Evolutionary conservation across 2,888 invertebrate genomes (phyloP).

Genomic region (Eurytoma adleriae): DNA sequence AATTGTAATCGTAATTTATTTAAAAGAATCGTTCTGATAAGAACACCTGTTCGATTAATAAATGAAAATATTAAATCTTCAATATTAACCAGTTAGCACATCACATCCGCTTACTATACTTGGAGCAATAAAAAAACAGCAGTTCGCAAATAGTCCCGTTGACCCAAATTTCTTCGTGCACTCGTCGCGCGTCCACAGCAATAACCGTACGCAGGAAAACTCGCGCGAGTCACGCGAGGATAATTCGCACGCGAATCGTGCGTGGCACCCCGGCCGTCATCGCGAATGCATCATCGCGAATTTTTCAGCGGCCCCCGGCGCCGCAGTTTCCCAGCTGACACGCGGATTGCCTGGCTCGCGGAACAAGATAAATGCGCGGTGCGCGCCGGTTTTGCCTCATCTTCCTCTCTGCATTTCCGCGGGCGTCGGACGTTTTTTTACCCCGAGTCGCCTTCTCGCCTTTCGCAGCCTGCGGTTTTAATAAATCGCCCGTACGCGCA

Average conservation of each 20-base stretch:
- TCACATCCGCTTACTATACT: too few species aligned
- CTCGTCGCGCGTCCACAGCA: too few species aligned
- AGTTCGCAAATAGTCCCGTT: too few species aligned
- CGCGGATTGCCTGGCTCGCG: slow-evolving; percentile 13
- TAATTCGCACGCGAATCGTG: slow-evolving; percentile 50
- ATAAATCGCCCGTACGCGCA: slow-evolving; percentile 60
- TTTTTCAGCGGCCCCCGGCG: slow-evolving; percentile 37
- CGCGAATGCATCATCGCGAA: slow-evolving; percentile 39
- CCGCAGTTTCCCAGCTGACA: slow-evolving; percentile 45
- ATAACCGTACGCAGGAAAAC: background rate
- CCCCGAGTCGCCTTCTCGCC: slow-evolving; percentile 28
- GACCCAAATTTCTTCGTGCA: too few species aligned
- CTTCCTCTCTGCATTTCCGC: slow-evolving; percentile 29
- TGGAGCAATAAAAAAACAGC: too few species aligned
- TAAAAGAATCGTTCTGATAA: too few species aligned
- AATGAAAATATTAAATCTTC: too few species aligned
- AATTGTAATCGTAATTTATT: too few species aligned
- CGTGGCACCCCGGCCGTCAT: slow-evolving; percentile 38
- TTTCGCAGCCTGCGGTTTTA: slow-evolving; percentile 49
- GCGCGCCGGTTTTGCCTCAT: slow-evolving; percentile 46
- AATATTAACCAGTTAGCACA: too few species aligned
- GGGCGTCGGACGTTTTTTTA: background rate
- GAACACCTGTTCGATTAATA: too few species aligned
- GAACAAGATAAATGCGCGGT: slow-evolving; percentile 55
- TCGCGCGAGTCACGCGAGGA: background rate